Conservation (phyloP, 2,113 vertebrate genomes). For the Carettochelys insculpta region DNA sequence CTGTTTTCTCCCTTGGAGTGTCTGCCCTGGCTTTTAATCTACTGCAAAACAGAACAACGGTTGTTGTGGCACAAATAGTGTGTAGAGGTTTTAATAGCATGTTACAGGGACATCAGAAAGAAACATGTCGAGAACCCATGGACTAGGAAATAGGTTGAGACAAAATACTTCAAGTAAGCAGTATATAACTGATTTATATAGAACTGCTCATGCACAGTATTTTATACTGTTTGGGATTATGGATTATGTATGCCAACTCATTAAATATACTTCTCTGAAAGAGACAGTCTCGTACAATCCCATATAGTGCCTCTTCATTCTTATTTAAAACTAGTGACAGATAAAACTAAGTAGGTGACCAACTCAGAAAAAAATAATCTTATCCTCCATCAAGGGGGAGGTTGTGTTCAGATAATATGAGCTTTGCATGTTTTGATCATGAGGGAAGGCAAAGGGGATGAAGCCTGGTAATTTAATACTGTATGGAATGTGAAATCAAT, state of each 20-base stretch:
- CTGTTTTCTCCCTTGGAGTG: not conserved
- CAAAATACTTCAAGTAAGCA: accelerated
- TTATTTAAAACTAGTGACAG: not conserved
- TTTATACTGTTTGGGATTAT: not conserved
- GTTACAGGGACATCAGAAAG: not conserved
- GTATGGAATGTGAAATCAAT: not conserved
- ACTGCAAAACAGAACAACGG: not conserved
- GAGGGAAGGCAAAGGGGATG: not conserved
- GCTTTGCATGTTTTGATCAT: not conserved
- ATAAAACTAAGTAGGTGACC: not conserved
- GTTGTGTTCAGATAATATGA: not conserved
- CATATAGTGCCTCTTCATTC: accelerated
- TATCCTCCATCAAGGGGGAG: not conserved
- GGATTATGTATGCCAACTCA: not conserved
- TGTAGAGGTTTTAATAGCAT: not conserved
- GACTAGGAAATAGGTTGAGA: not conserved
- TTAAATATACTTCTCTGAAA: not conserved
- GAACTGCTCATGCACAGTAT: not conserved
- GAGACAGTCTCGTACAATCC: not conserved
- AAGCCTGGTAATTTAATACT: not conserved
- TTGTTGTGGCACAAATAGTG: not conserved
- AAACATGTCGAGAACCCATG: not conserved
- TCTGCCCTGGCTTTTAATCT: not conserved
- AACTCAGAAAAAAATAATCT: not conserved
- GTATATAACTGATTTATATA: not conserved